Evolutionary conservation across 2,113 vertebrate genomes (phyloP).

Genomic region (Brachypodius melanocephalos): DNA sequence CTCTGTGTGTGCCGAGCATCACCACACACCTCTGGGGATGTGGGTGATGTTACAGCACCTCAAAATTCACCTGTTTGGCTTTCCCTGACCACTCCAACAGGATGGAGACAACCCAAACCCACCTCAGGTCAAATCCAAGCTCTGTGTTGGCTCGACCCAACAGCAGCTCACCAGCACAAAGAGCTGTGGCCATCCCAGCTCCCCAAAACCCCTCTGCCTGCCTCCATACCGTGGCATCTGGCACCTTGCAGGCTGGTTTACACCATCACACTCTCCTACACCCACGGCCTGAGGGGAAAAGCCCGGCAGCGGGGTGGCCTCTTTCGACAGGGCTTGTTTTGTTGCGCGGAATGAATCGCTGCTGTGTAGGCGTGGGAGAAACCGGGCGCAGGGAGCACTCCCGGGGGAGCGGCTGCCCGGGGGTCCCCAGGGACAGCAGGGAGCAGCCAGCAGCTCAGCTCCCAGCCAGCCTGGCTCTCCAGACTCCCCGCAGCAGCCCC

Average conservation of each 20-base stretch:
- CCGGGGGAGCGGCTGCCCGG: fast-evolving
- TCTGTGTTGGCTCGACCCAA: fast-evolving
- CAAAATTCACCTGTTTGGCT: not conserved
- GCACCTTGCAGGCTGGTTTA: not conserved
- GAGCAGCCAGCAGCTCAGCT: not conserved
- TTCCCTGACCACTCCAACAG: not conserved
- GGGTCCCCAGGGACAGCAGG: not conserved
- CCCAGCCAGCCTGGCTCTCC: not conserved
- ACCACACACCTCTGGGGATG: not conserved
- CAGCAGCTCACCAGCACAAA: not conserved
- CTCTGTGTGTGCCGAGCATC: not conserved
- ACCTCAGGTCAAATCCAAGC: not conserved
- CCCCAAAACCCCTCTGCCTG: not conserved
- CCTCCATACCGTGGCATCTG: fast-evolving
- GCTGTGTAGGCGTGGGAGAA: not conserved
- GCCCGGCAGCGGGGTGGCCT: not conserved
- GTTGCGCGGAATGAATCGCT: not conserved
- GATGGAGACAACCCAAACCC: not conserved
- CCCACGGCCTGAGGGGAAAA: not conserved
- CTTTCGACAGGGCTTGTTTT: slow-evolving; percentile 18
- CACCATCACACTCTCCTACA: not conserved
- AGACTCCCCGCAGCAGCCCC: not conserved
- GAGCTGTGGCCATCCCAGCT: not conserved
- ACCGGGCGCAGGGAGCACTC: not conserved
- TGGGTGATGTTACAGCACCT: not conserved